Base-by-base conservation (phyloP, 2,888 invertebrate species). In the Pandemis heparana region DNA sequence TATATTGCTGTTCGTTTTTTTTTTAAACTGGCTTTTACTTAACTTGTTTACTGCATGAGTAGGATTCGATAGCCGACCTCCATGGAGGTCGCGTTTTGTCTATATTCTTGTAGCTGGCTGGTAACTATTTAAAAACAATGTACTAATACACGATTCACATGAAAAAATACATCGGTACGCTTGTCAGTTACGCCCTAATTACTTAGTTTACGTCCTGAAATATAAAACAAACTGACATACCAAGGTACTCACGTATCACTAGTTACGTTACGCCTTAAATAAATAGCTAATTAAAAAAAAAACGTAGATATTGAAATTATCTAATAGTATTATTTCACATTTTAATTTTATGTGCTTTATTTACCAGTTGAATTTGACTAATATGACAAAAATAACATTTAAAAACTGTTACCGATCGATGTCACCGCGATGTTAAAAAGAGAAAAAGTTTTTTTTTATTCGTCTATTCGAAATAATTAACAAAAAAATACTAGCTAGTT, bases 31-130 rank as follows among this genome's bases (percentile, higher is more conserved):
- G 56, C 56, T 23, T 56, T 56, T 56, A 18, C 10, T 56, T 23
- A 5, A 56, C 56, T 56, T 64, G 43, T 62, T 46, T 53, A 70
- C 65, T 59, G 63, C 64, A 46, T 48, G 16, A 59, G 46, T 48
- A 39, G 59, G 64, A 76, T 75, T 74, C 72, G 75, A 75, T 75
- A 32, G 70, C 66, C 76, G 78, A 77, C 77, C 78, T 77, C 76
- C 61, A 32, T 61, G 71, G 75, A 78, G 77, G 77, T 75, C 77
- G 75, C 61, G 60, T 70, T 74, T 74, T 53, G 70, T 70, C 43
- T 65, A 51, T 73, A 65, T 46, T 39, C 60, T 39, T 56, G 46
- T 68, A 38, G 48, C 62, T 56, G 56, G 56, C 23, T 56, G 64
- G 64, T 66, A 71, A 71, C 66, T 43, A 62, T 67, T 71, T 43